phyloP scores from a whole-genome alignment of 2,113 vertebrate genomes.

The Cyanistes caeruleus region DNA sequence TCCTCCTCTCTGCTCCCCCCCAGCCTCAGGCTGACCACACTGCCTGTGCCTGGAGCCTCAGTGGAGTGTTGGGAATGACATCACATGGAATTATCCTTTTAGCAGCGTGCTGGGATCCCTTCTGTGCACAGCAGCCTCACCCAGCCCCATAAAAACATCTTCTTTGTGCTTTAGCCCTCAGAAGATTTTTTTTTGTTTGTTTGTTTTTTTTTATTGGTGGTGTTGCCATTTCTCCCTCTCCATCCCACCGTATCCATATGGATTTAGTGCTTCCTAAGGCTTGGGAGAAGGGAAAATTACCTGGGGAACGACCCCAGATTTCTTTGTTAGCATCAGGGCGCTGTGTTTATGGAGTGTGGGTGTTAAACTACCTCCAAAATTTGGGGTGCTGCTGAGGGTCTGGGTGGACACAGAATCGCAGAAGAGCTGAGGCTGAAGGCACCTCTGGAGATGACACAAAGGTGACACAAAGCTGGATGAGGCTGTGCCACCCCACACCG shows the following conservation, averaged over 20 bases:
- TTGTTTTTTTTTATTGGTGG: not conserved
- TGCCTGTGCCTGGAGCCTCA: not conserved
- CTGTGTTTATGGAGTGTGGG: not conserved
- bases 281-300: not conserved
- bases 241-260: fast-evolving
- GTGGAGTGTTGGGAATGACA: not conserved
- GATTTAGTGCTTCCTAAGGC: not conserved
- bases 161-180: not conserved
- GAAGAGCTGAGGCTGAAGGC: not conserved
- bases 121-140: not conserved
- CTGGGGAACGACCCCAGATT: not conserved
- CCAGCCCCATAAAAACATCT: not conserved
- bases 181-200: too few relatives aligned
- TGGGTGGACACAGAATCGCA: not conserved
- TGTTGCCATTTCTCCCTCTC: not conserved
- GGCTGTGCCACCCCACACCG: not conserved
- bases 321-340: not conserved
- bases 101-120: not conserved
- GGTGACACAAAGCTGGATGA: not conserved
- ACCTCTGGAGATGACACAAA: not conserved
- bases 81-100: not conserved
- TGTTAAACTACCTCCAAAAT: not conserved
- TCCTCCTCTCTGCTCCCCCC: not conserved
- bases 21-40: not conserved
- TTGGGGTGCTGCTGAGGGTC: not conserved